phyloP scores from a whole-genome alignment of 2,797 vertebrate genomes.

The Lophius americanus region DNA sequence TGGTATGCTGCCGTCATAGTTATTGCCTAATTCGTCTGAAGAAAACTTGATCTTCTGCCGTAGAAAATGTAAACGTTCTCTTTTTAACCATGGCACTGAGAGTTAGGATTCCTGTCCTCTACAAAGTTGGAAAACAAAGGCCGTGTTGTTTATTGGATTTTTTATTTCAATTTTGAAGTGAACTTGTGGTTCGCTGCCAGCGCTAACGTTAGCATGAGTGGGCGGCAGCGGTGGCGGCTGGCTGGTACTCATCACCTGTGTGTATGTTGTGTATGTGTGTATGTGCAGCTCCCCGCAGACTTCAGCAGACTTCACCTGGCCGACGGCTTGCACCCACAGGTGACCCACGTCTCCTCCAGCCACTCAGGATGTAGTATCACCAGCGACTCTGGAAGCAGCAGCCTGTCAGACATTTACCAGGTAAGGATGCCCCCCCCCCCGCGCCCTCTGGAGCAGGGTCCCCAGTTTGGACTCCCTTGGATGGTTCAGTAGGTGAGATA shows the following conservation, averaged over 20 bases:
- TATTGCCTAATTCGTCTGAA: too few relatives aligned
- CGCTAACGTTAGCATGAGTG: constrained; percentile 47
- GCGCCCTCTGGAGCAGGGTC: constrained; percentile 7
- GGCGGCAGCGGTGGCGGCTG: constrained; percentile 36
- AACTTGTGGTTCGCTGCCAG: constrained; percentile 18
- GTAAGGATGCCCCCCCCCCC: constrained; percentile 78
- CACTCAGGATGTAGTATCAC: constrained; percentile 99
- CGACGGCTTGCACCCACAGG: constrained; percentile 98
- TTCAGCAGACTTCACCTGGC: constrained; percentile 99
- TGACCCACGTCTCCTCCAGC: constrained; percentile 98
- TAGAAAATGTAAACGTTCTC: too few relatives aligned
- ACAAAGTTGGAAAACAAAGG: too few relatives aligned
- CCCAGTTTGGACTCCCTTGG: constrained; percentile 29
- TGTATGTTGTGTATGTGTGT: constrained; percentile 65
- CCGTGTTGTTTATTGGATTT: background rate
- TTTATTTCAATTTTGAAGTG: background rate
- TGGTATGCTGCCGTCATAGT: constrained; percentile 10
- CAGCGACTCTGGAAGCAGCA: constrained; percentile 99
- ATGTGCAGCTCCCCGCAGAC: constrained; percentile 96
- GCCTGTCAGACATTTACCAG: constrained; percentile 99
- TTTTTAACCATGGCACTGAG: too few relatives aligned
- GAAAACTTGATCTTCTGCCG: too few relatives aligned
- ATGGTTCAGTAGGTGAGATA: constrained; percentile 9
- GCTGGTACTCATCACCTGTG: constrained; percentile 74
- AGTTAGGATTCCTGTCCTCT: too few relatives aligned